Evolutionary conservation across 2,888 invertebrate species (phyloP).

Genomic region (Doris montereyensis): DNA sequence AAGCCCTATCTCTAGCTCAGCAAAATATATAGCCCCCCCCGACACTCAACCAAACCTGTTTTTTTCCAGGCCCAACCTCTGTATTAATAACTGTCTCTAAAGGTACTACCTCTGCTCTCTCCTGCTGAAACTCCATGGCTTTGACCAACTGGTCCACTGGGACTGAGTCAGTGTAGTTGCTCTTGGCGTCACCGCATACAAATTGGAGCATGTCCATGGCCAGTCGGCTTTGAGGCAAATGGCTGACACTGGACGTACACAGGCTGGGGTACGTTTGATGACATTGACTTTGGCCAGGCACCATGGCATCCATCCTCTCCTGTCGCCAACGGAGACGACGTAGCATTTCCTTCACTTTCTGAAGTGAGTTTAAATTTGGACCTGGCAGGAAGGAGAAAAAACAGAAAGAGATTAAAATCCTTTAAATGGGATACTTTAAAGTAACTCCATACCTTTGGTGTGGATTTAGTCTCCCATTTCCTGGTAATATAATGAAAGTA

Average conservation of each 20-base stretch:
- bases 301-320: conserved; percentile 55
- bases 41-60: too few species aligned
- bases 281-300: conserved; percentile 11
- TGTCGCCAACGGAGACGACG: conserved; percentile 65
- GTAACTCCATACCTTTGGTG: too few species aligned
- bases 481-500: too few species aligned
- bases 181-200: conserved; percentile 57
- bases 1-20: too few species aligned
- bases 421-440: too few species aligned
- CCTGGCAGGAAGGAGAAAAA: too few species aligned
- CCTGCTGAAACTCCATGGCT: conserved; percentile 67
- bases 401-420: too few species aligned
- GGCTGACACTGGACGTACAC: conserved; percentile 21
- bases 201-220: conserved; percentile 55
- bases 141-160: conserved; percentile 50
- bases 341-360: conserved; percentile 66
- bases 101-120: conserved; percentile 64
- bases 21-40: too few species aligned
- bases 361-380: conserved; percentile 59
- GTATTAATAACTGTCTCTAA: not conserved
- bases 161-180: conserved; percentile 32
- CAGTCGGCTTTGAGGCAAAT: conserved; percentile 37
- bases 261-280: not conserved
- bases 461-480: too few species aligned
- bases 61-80: too few species aligned